Evolutionary conservation across 2,888 invertebrate genomes (phyloP), one percentile per base, ranked within the genome.

Genomic region (Eilema griseolum): DNA sequence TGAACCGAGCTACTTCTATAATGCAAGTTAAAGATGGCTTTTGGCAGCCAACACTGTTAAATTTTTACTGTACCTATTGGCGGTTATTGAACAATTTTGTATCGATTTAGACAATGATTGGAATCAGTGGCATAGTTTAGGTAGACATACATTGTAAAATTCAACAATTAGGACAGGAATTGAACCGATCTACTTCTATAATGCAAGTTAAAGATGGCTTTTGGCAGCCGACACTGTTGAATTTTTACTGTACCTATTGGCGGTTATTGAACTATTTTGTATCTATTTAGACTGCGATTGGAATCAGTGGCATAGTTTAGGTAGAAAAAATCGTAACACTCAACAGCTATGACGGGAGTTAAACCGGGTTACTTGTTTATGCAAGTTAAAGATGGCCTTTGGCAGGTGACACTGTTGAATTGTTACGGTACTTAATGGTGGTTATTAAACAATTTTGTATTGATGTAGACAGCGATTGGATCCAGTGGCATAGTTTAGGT

Each of bases 211-310:
- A 61, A 77, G 76, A 77, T 72, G 68, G 14, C 73, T 73, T 77
- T 82, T 82, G 82, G 79, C 79, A 82, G 73, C 72, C 57, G 61
- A 72, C 64, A 61, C 23, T 68, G 62, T 72, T 52, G 3, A 31
- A 68, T 71, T 70, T 66, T 71, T 26, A 26, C 26, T 14, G 12
- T 59, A 59, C 26, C 67, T n/a, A n/a, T n/a, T n/a, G n/a, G 68
- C 28, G 41, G 31, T 69, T 46, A 61, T 67, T 33, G 23, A 23
- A 62, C 57, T 26, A 20, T n/a, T 61, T 68, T 56, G n/a, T 62
- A 5, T 8, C 52, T 10, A 57, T 26, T 52, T 70, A 57, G 23
- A 23, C 46, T 41, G 46, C 46, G 1, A 20, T 46, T 7, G 46
- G 46, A 20, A 46, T 20, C 46, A 56, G 16, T 24, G n/a, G n/a